Conservation (phyloP, 2,113 vertebrate species). For the Vulpes ferrilata region DNA sequence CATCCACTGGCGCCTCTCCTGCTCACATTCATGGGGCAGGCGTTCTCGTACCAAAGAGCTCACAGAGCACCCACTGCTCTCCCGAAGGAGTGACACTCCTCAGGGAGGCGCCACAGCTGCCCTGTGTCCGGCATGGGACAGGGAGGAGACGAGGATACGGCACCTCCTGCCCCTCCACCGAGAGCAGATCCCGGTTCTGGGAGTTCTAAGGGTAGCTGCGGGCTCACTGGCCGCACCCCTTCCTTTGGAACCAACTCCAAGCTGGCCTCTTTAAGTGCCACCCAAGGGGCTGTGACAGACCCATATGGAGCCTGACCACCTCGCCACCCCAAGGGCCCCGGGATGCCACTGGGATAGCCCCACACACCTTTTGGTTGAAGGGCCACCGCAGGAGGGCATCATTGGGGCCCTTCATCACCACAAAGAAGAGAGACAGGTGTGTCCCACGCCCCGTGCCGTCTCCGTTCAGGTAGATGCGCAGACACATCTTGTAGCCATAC, state of each 20-base stretch:
- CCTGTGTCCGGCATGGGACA: rapidly evolving
- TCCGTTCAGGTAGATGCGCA: conserved; percentile 94
- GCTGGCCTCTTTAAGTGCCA: rapidly evolving
- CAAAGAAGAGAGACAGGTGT: conserved; percentile 96
- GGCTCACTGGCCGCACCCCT: neutral
- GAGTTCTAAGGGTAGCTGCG: no score
- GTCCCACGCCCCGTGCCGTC: conserved; percentile 95
- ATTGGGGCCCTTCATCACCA: conserved; percentile 94
- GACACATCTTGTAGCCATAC: conserved; percentile 98
- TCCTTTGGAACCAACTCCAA: rapidly evolving
- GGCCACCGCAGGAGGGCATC: conserved; percentile 96
- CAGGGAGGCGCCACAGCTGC: neutral
- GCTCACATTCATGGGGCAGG: rapidly evolving
- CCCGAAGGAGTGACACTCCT: no score
- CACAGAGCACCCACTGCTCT: neutral
- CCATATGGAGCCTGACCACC: neutral
- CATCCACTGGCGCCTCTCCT: rapidly evolving
- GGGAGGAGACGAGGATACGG: neutral
- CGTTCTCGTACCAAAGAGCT: neutral
- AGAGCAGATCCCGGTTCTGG: neutral
- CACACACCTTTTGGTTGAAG: conserved; percentile 95
- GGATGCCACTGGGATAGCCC: rapidly evolving
- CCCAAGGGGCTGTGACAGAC: neutral
- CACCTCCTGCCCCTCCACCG: neutral
- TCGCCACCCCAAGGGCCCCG: rapidly evolving